Conservation (phyloP, 1,140 invertebrate genomes). For the Drosophila triauraria region DNA sequence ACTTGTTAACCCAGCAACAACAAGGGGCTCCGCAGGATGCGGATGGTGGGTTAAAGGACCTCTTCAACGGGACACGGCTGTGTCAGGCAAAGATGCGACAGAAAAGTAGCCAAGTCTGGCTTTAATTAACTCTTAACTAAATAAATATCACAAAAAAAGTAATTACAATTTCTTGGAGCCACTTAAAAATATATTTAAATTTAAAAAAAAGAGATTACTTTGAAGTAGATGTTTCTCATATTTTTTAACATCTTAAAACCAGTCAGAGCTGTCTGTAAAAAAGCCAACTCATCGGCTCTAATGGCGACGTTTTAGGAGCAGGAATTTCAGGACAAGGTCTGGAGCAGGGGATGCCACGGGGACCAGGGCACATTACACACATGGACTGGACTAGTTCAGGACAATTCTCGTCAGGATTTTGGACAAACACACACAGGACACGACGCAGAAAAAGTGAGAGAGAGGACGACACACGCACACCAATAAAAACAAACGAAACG, state of each 20-base stretch:
- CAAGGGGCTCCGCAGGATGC: slow-evolving; percentile 27
- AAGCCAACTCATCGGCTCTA: slow-evolving; percentile 1
- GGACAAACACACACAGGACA: slow-evolving; percentile 13
- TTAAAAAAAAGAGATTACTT: no score
- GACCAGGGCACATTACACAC: slow-evolving; percentile 38
- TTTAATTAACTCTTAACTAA: background rate
- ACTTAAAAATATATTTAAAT: background rate
- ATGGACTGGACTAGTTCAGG: slow-evolving; percentile 70
- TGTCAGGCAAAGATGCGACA: background rate
- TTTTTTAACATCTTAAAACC: background rate
- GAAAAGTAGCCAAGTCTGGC: background rate
- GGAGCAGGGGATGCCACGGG: slow-evolving; percentile 1
- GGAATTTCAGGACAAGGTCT: slow-evolving; percentile 12
- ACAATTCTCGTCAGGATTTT: slow-evolving; percentile 66
- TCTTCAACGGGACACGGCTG: background rate
- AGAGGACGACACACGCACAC: slow-evolving; percentile 59
- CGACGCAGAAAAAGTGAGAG: background rate
- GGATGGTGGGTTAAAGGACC: slow-evolving; percentile 12
- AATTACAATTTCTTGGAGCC: no score
- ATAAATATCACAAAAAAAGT: background rate
- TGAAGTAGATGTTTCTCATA: background rate
- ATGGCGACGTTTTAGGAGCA: slow-evolving; percentile 12
- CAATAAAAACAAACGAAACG: slow-evolving; percentile 82
- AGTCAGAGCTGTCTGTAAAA: background rate
- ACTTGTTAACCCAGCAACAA: slow-evolving; percentile 77